Evolutionary conservation across 2,797 vertebrate genomes (phyloP).

Genomic region (Peromyscus attwateri): DNA sequence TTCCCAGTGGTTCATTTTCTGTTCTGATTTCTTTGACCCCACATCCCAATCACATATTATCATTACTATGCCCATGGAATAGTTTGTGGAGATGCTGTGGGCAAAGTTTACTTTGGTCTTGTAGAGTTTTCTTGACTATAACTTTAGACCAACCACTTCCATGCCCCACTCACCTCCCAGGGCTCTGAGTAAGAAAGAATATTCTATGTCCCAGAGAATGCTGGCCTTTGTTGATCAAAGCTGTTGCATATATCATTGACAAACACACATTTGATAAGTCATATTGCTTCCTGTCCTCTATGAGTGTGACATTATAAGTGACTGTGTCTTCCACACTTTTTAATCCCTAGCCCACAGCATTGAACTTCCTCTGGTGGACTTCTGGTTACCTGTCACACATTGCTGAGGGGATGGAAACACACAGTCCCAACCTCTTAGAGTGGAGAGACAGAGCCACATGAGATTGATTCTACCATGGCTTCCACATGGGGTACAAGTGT

Average conservation of each 20-base stretch:
- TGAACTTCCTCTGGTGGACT: background rate
- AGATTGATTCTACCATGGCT: background rate
- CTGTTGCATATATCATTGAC: accelerated
- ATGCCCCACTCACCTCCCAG: background rate
- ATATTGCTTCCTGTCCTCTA: background rate
- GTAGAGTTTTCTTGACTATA: background rate
- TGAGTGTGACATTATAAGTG: background rate
- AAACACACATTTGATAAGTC: background rate
- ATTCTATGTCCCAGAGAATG: background rate
- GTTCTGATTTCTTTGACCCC: background rate
- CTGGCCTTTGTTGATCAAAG: background rate
- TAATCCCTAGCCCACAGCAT: background rate
- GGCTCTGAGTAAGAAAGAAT: background rate
- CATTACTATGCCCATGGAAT: accelerated
- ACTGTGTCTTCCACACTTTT: background rate
- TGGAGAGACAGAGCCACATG: background rate
- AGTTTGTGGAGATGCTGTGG: background rate
- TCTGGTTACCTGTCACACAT: accelerated
- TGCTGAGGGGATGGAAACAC: background rate
- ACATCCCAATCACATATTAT: accelerated
- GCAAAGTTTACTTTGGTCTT: background rate
- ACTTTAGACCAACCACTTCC: background rate
- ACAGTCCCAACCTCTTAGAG: accelerated
- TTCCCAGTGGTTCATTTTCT: background rate
- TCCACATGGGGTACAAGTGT: background rate